phyloP scores from a whole-genome alignment of 2,113 vertebrate species.

The Struthio camelus region DNA sequence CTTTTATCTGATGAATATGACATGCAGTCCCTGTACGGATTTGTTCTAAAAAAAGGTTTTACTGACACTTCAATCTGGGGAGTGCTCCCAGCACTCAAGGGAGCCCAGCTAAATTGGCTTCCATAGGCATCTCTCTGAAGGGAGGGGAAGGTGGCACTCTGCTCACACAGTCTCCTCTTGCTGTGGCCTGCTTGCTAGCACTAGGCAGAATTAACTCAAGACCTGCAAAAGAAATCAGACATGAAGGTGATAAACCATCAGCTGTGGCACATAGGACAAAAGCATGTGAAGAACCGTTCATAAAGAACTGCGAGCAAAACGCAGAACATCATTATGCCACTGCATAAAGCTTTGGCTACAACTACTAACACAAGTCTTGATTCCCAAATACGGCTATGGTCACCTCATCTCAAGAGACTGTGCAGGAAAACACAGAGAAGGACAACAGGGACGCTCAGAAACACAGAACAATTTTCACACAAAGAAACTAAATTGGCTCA shows the following conservation, averaged over 20 bases:
- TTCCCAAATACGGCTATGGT: background rate
- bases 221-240: background rate
- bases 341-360: background rate
- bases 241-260: background rate
- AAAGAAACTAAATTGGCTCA: background rate
- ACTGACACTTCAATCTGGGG: background rate
- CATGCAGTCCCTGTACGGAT: background rate
- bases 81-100: fast-evolving
- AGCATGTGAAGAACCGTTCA: background rate
- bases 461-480: background rate
- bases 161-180: background rate
- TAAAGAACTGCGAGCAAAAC: background rate
- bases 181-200: background rate
- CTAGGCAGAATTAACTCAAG: background rate
- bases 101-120: background rate
- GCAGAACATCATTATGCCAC: background rate
- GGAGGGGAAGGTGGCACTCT: background rate
- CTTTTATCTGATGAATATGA: background rate
- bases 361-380: background rate
- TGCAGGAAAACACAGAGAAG: background rate
- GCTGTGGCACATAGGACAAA: fast-evolving
- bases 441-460: background rate
- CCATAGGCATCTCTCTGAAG: background rate
- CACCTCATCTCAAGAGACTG: background rate
- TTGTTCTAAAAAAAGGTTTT: background rate